A percentile compares a stretch with the other conserved stretches of the same genome.
Conservation (phyloP, 2,888 invertebrate species). For the Clostera curtula region DNA sequence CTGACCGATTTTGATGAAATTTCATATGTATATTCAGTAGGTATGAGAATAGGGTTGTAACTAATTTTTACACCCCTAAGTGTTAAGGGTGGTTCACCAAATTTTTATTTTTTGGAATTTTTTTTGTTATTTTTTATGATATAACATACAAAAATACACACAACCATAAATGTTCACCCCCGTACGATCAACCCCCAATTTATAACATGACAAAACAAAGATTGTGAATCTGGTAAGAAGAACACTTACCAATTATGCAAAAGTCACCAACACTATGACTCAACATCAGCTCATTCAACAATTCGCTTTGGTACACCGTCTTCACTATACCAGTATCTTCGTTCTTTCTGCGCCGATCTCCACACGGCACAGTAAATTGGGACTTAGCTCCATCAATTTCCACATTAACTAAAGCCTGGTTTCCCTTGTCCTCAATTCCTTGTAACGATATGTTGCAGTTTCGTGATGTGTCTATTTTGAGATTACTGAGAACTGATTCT, state of each 20-base stretch:
- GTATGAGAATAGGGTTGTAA: too few species aligned
- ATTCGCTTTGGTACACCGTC: slow-evolving; percentile 85
- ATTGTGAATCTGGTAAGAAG: too few species aligned
- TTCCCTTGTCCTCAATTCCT: slow-evolving; percentile 38
- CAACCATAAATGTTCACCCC: too few species aligned
- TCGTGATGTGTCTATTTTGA: slow-evolving; percentile 60
- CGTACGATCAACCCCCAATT: too few species aligned
- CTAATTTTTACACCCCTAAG: too few species aligned
- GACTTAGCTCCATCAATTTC: slow-evolving; percentile 52
- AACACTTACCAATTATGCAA: slow-evolving; percentile 81
- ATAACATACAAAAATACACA: too few species aligned
- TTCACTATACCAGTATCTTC: slow-evolving; percentile 67
- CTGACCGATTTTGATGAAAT: too few species aligned
- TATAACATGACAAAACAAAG: too few species aligned
- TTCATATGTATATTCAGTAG: too few species aligned
- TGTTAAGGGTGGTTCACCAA: too few species aligned
- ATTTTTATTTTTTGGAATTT: too few species aligned
- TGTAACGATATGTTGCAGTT: slow-evolving; percentile 34
- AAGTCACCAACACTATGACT: slow-evolving; percentile 88
- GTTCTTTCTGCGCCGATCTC: slow-evolving; percentile 33
- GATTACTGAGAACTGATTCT: slow-evolving; percentile 79
- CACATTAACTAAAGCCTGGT: slow-evolving; percentile 53
- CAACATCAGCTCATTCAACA: slow-evolving; percentile 85
- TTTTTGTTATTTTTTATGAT: too few species aligned
- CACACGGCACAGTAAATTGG: slow-evolving; percentile 55